Percentiles rank a stretch among this genome's conserved stretches.
Evolutionary conservation across 2,888 invertebrate genomes (phyloP).

Genomic region (Acanthosepion esculentum): DNA sequence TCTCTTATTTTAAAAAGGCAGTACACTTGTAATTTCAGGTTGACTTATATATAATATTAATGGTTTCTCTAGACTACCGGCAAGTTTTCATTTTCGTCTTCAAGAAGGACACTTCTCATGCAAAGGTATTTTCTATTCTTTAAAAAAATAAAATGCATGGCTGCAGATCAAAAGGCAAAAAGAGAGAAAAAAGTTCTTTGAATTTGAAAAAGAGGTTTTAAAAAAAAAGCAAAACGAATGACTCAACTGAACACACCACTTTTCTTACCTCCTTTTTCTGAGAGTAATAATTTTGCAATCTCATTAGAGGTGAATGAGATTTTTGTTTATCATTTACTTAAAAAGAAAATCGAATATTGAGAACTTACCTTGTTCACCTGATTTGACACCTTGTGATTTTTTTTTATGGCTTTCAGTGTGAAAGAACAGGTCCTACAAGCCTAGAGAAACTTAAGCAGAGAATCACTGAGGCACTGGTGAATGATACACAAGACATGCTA

Average conservation of each 20-base stretch:
- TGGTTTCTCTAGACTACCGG: background rate
- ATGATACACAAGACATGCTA: no score
- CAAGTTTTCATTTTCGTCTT: background rate
- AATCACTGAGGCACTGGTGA: no score
- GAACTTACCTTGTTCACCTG: no score
- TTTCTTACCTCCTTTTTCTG: background rate
- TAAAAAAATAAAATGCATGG: background rate
- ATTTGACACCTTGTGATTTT: no score
- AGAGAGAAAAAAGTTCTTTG: background rate
- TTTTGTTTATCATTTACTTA: no score
- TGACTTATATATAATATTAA: background rate
- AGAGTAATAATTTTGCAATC: no score
- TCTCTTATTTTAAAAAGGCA: background rate
- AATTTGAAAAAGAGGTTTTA: background rate
- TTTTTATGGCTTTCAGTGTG: no score
- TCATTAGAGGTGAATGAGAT: no score
- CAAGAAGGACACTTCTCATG: conserved; percentile 6
- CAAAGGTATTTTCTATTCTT: background rate
- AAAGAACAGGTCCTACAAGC: no score
- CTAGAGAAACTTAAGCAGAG: no score
- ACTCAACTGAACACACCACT: conserved; percentile 5
- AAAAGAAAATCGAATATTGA: no score
- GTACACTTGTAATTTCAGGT: conserved; percentile 5
- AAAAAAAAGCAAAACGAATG: background rate
- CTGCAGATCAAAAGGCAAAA: background rate